Evolutionary conservation across 92 coral and sea anemone genomes (phyloP).

Genomic region (Porites cylindrica): DNA sequence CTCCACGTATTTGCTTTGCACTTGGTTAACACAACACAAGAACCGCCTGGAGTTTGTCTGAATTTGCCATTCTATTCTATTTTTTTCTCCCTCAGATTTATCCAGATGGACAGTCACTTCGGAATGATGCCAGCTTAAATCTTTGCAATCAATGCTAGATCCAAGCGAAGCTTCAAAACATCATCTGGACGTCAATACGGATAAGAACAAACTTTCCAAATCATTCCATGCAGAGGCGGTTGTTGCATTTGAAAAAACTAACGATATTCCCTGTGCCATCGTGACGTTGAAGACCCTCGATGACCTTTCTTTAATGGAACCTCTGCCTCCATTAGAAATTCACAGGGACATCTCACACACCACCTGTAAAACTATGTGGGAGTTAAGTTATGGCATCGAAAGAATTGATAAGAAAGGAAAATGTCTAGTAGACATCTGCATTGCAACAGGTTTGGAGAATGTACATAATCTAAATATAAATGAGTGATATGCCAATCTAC

Average conservation of each 20-base stretch:
- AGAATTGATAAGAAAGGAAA: neutral
- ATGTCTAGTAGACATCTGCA: too few species aligned
- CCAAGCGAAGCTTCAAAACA: too few species aligned
- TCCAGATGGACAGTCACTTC: too few species aligned
- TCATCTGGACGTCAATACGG: neutral
- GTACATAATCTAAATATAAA: neutral
- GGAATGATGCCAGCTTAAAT: too few species aligned
- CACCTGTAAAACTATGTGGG: neutral
- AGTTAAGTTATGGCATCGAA: neutral
- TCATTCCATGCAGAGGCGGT: neutral
- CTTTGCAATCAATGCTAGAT: too few species aligned
- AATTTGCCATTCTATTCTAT: too few species aligned
- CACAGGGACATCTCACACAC: neutral
- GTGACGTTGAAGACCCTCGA: neutral
- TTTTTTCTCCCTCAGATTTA: too few species aligned
- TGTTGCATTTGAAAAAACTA: neutral
- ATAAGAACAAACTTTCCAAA: neutral
- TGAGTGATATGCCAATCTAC: neutral
- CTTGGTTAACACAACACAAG: too few species aligned
- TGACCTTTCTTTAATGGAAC: neutral
- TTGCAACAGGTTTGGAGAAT: too few species aligned
- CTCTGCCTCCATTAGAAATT: neutral
- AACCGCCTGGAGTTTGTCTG: too few species aligned
- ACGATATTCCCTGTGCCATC: neutral
- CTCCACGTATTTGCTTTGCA: too few species aligned